phyloP scores from a whole-genome alignment of 2,113 vertebrate genomes.

The Brachypodius melanocephalos region DNA sequence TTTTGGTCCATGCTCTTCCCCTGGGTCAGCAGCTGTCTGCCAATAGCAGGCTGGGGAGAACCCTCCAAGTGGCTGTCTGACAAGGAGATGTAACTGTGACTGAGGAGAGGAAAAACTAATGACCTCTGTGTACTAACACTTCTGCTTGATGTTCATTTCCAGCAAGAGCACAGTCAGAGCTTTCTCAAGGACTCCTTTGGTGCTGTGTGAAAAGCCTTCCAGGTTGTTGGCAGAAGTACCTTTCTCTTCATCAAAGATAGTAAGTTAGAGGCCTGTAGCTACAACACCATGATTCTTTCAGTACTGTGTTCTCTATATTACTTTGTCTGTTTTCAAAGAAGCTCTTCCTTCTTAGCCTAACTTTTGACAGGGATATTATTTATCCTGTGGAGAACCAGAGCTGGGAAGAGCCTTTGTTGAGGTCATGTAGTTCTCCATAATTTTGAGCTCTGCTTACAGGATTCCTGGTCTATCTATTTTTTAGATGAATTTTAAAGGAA shows the following conservation, averaged over 20 bases:
- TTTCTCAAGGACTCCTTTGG: slow-evolving; percentile 11
- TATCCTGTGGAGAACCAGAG: background rate
- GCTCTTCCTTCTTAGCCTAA: background rate
- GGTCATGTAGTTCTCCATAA: background rate
- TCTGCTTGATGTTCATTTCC: slow-evolving; percentile 36
- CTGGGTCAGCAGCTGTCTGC: background rate
- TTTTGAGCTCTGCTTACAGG: background rate
- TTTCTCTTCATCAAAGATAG: background rate
- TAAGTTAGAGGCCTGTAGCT: slow-evolving; percentile 26
- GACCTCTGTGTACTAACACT: background rate
- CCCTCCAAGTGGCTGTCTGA: background rate
- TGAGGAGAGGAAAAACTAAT: background rate
- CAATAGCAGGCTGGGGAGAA: background rate
- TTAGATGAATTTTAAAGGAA: background rate
- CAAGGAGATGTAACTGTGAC: background rate
- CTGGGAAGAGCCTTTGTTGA: background rate
- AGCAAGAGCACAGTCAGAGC: background rate
- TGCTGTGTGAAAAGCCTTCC: slow-evolving; percentile 1
- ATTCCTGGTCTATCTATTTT: background rate
- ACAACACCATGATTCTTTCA: background rate
- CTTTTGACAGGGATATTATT: background rate
- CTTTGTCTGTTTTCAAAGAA: background rate
- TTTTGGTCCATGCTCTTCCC: rapidly evolving
- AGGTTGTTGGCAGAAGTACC: background rate
- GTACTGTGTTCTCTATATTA: background rate